A percentile compares a stretch with the other conserved stretches of the same genome.
phyloP scores from a whole-genome alignment of 2,113 vertebrate species.

The Ifrita kowaldi region DNA sequence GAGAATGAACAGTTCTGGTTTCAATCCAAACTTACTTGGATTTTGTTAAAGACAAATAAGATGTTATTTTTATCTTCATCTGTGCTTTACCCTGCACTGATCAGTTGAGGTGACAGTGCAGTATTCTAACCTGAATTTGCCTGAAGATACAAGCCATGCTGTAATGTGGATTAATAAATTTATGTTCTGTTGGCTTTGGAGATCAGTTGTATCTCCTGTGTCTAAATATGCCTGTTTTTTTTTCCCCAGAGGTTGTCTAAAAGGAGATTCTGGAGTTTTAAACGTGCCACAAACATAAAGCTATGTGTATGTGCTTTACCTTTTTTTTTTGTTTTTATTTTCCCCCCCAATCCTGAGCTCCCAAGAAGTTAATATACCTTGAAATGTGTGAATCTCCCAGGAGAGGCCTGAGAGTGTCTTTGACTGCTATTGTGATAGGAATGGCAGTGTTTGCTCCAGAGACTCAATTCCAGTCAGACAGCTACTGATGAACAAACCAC shows the following conservation, averaged over 20 bases:
- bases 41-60: neutral
- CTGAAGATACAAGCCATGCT: neutral
- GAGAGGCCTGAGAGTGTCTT: neutral
- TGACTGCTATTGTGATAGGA: neutral
- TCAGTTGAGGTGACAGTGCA: neutral
- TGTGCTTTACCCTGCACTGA: neutral
- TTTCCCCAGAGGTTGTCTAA: neutral
- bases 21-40: neutral
- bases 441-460: neutral
- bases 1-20: neutral
- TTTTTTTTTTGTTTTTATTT: no score
- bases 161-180: neutral
- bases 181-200: neutral
- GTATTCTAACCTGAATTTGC: neutral
- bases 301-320: neutral
- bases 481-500: neutral
- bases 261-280: neutral
- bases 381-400: neutral
- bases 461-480: neutral
- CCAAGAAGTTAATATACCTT: neutral
- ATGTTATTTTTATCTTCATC: neutral
- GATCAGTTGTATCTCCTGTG: neutral
- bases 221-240: neutral
- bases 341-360: accelerated
- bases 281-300: neutral